A percentile compares a stretch with the other conserved stretches of the same genome.
Evolutionary conservation across 2,113 vertebrate genomes (phyloP).

Genomic region (Malurus alboscapulatus): DNA sequence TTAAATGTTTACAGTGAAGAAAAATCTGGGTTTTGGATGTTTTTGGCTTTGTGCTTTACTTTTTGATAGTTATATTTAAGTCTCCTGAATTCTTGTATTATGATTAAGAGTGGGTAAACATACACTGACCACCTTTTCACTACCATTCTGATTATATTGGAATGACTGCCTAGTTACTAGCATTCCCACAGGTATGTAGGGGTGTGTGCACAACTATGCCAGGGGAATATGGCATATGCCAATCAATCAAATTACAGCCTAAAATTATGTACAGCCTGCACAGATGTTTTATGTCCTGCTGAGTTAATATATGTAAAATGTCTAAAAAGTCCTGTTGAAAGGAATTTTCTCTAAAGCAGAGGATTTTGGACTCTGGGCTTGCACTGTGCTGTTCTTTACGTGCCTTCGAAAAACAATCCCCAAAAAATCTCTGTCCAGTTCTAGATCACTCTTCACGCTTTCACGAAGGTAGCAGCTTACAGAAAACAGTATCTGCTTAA

Average conservation of each 20-base stretch:
- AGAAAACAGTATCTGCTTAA: not conserved
- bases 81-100: not conserved
- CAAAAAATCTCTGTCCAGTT: not conserved
- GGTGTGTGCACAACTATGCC: not conserved
- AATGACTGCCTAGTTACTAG: not conserved
- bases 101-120: not conserved
- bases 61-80: not conserved
- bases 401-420: not conserved
- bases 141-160: not conserved
- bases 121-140: not conserved
- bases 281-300: not conserved
- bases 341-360: not conserved
- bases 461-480: not conserved
- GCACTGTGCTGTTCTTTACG: not conserved
- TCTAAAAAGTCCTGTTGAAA: not conserved
- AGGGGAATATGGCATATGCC: not conserved
- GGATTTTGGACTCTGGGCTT: not conserved
- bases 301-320: not conserved
- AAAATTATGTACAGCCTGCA: not conserved
- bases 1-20: not conserved
- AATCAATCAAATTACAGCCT: not conserved
- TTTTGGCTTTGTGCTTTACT: not conserved
- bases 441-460: not conserved
- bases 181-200: not conserved
- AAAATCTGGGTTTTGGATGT: not conserved